phyloP scores from a whole-genome alignment of 2,888 invertebrate genomes.

The Neoascia interrupta region DNA sequence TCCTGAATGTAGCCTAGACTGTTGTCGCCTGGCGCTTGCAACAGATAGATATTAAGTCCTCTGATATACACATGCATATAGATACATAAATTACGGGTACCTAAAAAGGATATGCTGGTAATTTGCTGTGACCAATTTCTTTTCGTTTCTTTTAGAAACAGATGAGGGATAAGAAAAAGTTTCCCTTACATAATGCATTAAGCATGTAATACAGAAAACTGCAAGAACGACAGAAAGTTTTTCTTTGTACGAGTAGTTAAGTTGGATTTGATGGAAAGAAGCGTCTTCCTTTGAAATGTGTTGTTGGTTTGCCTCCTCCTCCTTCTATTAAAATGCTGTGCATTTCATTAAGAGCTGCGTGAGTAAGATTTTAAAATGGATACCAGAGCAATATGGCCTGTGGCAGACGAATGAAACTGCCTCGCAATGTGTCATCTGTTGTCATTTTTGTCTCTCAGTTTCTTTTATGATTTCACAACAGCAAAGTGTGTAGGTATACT shows the following conservation, averaged over 20 bases:
- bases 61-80: background rate
- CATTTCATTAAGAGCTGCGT: slow-evolving; percentile 26
- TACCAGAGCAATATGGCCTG: slow-evolving; percentile 18
- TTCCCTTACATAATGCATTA: slow-evolving; percentile 58
- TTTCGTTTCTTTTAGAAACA: slow-evolving; percentile 6
- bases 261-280: too few species aligned
- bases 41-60: slow-evolving; percentile 1
- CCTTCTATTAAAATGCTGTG: background rate
- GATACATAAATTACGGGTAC: slow-evolving; percentile 41
- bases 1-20: slow-evolving; percentile 45
- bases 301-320: background rate
- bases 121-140: slow-evolving; percentile 62
- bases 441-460: slow-evolving; percentile 13
- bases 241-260: background rate
- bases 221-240: background rate
- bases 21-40: slow-evolving; percentile 24
- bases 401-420: slow-evolving; percentile 38
- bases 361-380: slow-evolving; percentile 2
- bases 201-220: slow-evolving; percentile 39
- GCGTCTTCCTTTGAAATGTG: too few species aligned
- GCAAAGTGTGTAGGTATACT: slow-evolving; percentile 2
- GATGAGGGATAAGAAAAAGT: slow-evolving; percentile 21
- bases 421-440: slow-evolving; percentile 50
- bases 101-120: slow-evolving; percentile 60
- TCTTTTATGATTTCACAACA: too few species aligned